Evolutionary conservation across 2,888 invertebrate species (phyloP), one percentile per base, ranked within the genome.

Genomic region (Isotomurus palustris): DNA sequence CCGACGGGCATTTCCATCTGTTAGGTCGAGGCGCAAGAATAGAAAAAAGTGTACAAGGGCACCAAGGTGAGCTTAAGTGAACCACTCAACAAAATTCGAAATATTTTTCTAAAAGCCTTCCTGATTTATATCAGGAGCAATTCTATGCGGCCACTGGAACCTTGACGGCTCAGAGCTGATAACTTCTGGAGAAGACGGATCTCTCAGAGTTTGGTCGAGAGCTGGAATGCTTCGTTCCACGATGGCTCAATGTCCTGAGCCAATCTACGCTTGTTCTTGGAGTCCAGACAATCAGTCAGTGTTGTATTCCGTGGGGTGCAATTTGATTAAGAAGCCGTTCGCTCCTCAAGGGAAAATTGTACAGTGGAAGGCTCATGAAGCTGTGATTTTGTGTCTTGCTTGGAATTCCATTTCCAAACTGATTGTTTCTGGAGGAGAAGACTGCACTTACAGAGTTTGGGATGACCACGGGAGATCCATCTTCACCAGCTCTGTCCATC

Each of bases 111-210:
- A 49, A 10, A 35, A 21, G 14, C 32, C 32, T 10, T 40, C 17
- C 12, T 40, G 32, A 32, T 32, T 32, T 32, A 14, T 22, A 21
- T n/a, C 17, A 68, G 69, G 93, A 1, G 95, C 97, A 12, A 87
- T 92, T 58, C 80, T 94, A 22, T 82, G 86, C 49, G 91, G 90
- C 1, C 84, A 87, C 72, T 99, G 97, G 97, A 93, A 91, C 75
- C 86, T 86, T 53, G 96, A 96, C 77, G 97, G 94, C 2, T 87
- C 91, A 27, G 91, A 94, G n/a, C 81, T 99, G 44, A 79, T 95
- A 14, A 95, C 92, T 87, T 95, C 88, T 62, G 96, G 96, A 0
- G 97, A 99, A 79, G 99, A 99, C 78, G 99, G 97, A 2, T 83
- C 85, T 56, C 85, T 97, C 2, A 96, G 96, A 78, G 86, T 97